These are phyloP conservation scores for Phenganax subtilis DNA, from an alignment of 92 coral and sea anemone genomes.

Conservation along the genomic window DNA sequence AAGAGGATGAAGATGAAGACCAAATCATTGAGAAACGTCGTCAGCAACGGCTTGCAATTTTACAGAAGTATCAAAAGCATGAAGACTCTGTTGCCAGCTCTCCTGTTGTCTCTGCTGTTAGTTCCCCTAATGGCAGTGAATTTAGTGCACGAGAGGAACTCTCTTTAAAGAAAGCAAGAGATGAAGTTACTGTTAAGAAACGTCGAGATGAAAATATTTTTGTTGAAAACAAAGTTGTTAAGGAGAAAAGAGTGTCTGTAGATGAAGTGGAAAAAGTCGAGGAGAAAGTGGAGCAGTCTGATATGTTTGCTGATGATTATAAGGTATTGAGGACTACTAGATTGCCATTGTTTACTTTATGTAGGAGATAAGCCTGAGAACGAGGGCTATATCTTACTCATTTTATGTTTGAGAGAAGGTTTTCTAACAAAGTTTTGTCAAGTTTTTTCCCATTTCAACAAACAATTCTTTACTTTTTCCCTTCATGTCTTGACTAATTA, in stretches of 20 bases:
- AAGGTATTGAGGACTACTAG: conserved; percentile 58
- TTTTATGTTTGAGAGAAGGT: no score
- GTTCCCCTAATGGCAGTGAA: conserved; percentile 56
- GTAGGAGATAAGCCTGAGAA: not conserved
- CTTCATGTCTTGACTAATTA: no score
- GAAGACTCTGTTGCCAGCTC: conserved; percentile 49
- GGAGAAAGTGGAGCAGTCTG: conserved; percentile 52
- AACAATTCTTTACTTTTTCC: no score
- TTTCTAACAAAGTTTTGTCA: no score
- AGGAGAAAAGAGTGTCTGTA: conserved; percentile 18
- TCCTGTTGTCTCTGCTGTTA: conserved; percentile 59
- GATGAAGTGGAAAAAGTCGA: conserved; percentile 8
- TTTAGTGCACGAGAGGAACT: conserved; percentile 17
- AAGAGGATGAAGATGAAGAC: conserved; percentile 84
- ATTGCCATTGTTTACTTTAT: conserved; percentile 42
- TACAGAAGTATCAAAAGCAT: conserved; percentile 60
- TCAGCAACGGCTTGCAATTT: conserved; percentile 71
- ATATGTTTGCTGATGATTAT: conserved; percentile 87
- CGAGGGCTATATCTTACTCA: not conserved
- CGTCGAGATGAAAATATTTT: conserved; percentile 30
- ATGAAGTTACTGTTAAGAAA: conserved; percentile 22
- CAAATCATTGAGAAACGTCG: conserved; percentile 77
- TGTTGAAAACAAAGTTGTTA: conserved; percentile 2
- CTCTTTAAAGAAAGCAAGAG: conserved; percentile 2
- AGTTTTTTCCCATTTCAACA: no score